Percentiles rank a stretch among this genome's conserved stretches.
Conservation (phyloP, 23 tunicate genomes). For the Phallusia fumigata region DNA sequence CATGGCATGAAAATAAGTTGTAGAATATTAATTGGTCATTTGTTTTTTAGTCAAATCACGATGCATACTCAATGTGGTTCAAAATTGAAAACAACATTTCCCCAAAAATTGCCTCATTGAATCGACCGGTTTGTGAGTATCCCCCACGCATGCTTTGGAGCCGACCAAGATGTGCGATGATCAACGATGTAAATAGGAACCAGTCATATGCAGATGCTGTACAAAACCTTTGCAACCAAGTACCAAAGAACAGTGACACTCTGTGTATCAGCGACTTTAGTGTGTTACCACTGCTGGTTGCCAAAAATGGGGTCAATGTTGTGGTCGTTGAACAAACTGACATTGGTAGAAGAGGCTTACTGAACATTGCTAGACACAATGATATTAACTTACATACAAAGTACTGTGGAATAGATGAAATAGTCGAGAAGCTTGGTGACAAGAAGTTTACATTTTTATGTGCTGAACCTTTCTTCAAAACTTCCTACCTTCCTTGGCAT, state of each 20-base stretch:
- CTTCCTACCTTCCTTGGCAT: conserved; percentile 85
- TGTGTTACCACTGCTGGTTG: conserved; percentile 52
- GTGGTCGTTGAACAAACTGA: conserved; percentile 39
- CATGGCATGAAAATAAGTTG: no score
- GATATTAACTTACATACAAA: conserved; percentile 15
- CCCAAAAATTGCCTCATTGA: not conserved
- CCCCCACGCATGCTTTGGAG: conserved; percentile 79
- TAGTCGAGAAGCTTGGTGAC: not conserved
- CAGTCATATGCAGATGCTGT: conserved; percentile 26
- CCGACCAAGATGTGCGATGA: conserved; percentile 67
- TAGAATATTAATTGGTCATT: not conserved
- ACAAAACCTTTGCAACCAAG: conserved; percentile 6
- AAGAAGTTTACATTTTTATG: conserved; percentile 34
- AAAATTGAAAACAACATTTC: not conserved
- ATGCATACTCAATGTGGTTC: conserved; percentile 75
- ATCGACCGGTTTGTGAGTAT: conserved; percentile 57
- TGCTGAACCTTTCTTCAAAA: conserved; percentile 76
- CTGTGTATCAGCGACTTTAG: conserved; percentile 76
- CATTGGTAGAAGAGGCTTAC: conserved; percentile 56
- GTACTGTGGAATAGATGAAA: conserved; percentile 1
- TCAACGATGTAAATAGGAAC: conserved; percentile 61
- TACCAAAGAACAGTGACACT: not conserved
- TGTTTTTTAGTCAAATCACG: conserved; percentile 59
- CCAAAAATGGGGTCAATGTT: conserved; percentile 18
- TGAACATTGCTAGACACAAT: conserved; percentile 37